Evolutionary conservation across 2,797 vertebrate genomes (phyloP), one percentile per base, ranked within the genome.

Genomic region (Adrianichthys oophorus): DNA sequence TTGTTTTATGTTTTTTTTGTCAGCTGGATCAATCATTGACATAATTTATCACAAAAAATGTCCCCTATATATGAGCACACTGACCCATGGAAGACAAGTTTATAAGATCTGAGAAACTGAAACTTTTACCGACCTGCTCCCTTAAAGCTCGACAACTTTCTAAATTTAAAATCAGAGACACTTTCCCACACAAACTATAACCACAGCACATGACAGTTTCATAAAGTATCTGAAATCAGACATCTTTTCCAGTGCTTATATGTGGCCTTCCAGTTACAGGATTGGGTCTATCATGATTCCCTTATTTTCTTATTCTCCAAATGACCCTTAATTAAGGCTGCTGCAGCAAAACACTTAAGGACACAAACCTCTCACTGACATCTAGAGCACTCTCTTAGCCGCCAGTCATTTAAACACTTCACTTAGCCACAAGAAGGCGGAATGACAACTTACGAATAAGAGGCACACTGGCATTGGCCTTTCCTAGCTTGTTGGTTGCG

Each of bases 401-500:
- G 57, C 66, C 51, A 63, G 60, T 80, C 40, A 59, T 57, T 32
- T 62, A 62, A 73, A 63, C 59, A 67, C 65, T 74, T 62, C 69
- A 62, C 44, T 68, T 40, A 79, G 65, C 75, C 62, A 82, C 58
- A 61, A 76, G 65, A 70, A 77, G 56, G 54, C 58, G 73, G 68
- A 78, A 72, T 64, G 66, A 47, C 67, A 73, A 99, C 98, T 99
- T 97, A 99, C 98, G 95, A 88, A 91, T 95, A 82, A 99, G 95
- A 93, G 94, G 93, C 93, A 97, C 92, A 87, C 95, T 99, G 85
- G 95, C 94, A 65, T 98, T 98, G 85, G 95, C 94, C 41, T 90
- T 94, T 84, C 98, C 98, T 72, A 99, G 90, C 88, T 95, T 96
- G 93, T 99, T 99, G 93, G 88, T 85, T 76, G 95, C 98, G 85